phyloP scores from a whole-genome alignment of 1,140 invertebrate species.

The Apolygus lucorum region DNA sequence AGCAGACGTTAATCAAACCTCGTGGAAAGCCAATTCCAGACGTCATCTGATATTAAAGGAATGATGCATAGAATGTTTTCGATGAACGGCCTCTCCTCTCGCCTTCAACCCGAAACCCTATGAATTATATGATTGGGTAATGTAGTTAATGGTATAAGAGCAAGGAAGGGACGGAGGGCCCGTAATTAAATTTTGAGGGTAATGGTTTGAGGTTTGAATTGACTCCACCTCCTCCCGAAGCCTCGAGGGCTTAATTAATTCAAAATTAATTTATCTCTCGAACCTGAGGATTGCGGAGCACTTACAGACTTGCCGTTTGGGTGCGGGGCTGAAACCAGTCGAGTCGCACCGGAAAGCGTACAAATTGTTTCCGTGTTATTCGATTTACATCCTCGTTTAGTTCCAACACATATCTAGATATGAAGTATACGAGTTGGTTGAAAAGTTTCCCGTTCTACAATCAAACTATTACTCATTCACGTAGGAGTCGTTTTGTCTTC shows the following conservation, averaged over 20 bases:
- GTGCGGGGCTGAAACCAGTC: too few species aligned
- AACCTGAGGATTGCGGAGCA: neutral
- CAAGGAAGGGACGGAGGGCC: neutral
- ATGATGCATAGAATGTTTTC: neutral
- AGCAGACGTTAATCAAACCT: too few species aligned
- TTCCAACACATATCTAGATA: too few species aligned
- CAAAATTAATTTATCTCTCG: neutral
- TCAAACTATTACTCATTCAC: too few species aligned
- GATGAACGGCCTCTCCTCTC: too few species aligned
- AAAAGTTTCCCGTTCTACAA: too few species aligned
- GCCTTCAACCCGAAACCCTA: neutral
- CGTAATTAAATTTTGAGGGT: neutral
- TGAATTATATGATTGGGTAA: neutral
- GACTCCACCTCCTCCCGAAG: neutral
- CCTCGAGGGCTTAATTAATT: neutral
- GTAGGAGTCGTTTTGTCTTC: too few species aligned
- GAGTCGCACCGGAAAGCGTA: too few species aligned
- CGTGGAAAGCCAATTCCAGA: too few species aligned
- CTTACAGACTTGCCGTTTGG: neutral
- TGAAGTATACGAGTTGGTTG: too few species aligned
- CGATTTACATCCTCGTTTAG: too few species aligned
- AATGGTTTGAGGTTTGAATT: neutral
- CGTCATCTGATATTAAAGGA: neutral
- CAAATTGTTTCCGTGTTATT: too few species aligned
- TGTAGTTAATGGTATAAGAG: neutral